phyloP scores from a whole-genome alignment of 2,888 invertebrate genomes.

The Thymelicus acteon region DNA sequence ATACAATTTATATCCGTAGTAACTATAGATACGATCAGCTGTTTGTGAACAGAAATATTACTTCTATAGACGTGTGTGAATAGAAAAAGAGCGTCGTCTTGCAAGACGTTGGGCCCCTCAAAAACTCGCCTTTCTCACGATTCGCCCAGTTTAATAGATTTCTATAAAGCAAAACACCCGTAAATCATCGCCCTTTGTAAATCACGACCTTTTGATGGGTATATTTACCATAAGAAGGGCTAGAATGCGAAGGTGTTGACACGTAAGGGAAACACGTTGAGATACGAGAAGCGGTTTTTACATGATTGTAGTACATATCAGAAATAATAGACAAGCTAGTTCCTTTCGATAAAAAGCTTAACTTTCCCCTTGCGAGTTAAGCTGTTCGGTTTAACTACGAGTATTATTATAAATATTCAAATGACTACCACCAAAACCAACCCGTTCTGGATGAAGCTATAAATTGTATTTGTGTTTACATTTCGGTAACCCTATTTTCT shows the following conservation, averaged over 20 bases:
- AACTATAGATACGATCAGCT: conserved; percentile 34
- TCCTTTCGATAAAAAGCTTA: conserved; percentile 58
- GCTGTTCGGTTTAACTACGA: conserved; percentile 47
- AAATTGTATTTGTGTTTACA: conserved; percentile 48
- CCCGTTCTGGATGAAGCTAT: conserved; percentile 50
- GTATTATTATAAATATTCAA: conserved; percentile 44
- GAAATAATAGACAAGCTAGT: conserved; percentile 60
- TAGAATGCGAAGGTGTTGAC: conserved; percentile 83
- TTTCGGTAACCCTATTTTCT: conserved; percentile 39
- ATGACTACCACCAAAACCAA: conserved; percentile 36
- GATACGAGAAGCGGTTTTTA: conserved; percentile 45
- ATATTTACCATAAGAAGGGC: conserved; percentile 79
- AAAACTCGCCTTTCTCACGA: conserved; percentile 76
- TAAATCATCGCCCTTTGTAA: conserved; percentile 79
- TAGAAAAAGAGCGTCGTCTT: conserved; percentile 57
- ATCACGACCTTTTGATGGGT: conserved; percentile 69
- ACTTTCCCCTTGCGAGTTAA: conserved; percentile 55
- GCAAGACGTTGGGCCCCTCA: conserved; percentile 66
- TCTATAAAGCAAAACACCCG: conserved; percentile 74
- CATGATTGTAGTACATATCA: conserved; percentile 35
- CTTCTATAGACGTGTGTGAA: conserved; percentile 24
- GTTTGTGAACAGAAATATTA: conserved; percentile 21
- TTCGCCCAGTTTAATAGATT: conserved; percentile 73
- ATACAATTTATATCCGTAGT: conserved; percentile 4
- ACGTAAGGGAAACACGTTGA: conserved; percentile 72